Evolutionary conservation across 2,113 vertebrate species (phyloP).

Genomic region (Platysteira castanea): DNA sequence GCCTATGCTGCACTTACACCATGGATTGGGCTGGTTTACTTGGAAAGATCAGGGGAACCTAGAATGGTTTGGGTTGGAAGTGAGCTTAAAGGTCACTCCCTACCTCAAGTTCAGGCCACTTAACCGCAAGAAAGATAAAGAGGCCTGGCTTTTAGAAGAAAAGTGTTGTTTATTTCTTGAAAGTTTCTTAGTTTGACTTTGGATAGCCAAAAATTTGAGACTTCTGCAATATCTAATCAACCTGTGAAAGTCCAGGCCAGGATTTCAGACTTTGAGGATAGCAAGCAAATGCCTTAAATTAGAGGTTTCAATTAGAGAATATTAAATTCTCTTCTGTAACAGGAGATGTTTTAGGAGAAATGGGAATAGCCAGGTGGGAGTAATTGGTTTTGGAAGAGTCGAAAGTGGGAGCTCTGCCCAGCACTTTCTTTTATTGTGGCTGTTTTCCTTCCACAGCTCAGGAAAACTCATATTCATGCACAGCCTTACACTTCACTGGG

Average conservation of each 20-base stretch:
- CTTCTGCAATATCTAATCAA: background rate
- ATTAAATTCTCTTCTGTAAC: constrained; percentile 39
- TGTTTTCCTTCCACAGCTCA: constrained; percentile 20
- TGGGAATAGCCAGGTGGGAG: constrained; percentile 50
- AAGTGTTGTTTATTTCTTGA: background rate
- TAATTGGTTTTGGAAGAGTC: constrained; percentile 37
- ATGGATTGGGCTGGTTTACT: background rate
- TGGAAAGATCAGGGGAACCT: background rate
- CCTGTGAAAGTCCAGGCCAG: background rate
- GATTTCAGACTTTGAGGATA: background rate
- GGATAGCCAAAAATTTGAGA: background rate
- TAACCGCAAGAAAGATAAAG: background rate
- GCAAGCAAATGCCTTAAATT: background rate
- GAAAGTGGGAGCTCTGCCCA: constrained; percentile 6
- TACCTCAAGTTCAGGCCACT: background rate
- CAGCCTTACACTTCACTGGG: constrained; percentile 22
- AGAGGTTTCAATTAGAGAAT: constrained; percentile 36
- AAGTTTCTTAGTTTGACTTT: background rate
- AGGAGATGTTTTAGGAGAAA: constrained; percentile 19
- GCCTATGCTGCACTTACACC: background rate
- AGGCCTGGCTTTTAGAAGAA: background rate
- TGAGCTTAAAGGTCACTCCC: background rate
- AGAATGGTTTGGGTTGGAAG: background rate
- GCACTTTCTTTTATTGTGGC: background rate
- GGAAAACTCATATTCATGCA: constrained; percentile 36